Conservation (phyloP, 1,140 invertebrate genomes). For the Papilio machaon region DNA sequence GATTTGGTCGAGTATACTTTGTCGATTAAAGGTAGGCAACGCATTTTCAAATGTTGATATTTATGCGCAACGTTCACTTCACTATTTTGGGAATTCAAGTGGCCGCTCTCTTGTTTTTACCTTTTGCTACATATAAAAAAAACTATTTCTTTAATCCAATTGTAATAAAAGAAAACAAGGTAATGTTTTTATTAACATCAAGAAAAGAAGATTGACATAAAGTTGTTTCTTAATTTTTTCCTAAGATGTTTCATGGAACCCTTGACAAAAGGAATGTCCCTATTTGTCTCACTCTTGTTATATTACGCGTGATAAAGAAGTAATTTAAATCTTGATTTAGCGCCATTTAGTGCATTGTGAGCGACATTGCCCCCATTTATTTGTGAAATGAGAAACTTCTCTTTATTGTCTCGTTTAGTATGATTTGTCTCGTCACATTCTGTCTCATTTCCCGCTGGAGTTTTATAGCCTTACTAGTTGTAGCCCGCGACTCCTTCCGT, state of each 20-base stretch:
- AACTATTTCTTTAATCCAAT: background rate
- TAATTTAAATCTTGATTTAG: constrained; percentile 24
- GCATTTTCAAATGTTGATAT: too few species aligned
- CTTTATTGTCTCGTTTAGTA: background rate
- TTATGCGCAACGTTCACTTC: background rate
- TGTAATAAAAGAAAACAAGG: background rate
- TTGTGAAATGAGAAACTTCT: constrained; percentile 19
- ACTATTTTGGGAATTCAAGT: too few species aligned
- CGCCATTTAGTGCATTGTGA: constrained; percentile 14
- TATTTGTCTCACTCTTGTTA: constrained; percentile 15
- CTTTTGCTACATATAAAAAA: background rate
- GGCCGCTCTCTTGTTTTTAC: background rate
- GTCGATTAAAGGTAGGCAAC: background rate
- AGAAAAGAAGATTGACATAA: constrained; percentile 10
- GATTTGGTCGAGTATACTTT: too few species aligned
- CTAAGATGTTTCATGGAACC: background rate
- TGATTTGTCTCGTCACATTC: background rate
- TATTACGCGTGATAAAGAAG: constrained; percentile 4
- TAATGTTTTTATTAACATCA: background rate
- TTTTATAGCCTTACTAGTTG: background rate
- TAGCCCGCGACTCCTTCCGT: too few species aligned
- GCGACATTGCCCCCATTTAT: constrained; percentile 5
- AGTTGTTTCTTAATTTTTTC: constrained; percentile 11
- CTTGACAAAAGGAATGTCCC: constrained; percentile 7
- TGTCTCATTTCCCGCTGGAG: background rate